Evolutionary conservation across 2,797 vertebrate species (phyloP).

Genomic region (Adrianichthys oophorus): DNA sequence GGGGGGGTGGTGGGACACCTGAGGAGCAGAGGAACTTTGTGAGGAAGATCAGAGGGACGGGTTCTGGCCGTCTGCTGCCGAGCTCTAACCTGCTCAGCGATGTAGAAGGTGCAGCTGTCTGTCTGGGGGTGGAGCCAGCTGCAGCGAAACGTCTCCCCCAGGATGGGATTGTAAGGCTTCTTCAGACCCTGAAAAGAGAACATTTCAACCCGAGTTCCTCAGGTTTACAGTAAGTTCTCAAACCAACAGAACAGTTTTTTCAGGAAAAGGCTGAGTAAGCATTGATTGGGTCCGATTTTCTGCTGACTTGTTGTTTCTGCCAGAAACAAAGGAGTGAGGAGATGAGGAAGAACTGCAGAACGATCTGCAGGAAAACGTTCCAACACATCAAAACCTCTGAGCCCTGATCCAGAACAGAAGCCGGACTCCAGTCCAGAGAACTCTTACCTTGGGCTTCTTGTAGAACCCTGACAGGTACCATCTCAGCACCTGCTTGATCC

Average conservation of each 20-base stretch:
- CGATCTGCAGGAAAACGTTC: too few species aligned
- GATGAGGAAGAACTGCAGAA: too few species aligned
- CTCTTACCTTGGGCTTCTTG: slow-evolving; percentile 93
- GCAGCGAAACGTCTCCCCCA: slow-evolving; percentile 96
- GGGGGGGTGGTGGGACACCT: slow-evolving; percentile 97
- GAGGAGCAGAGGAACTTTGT: slow-evolving; percentile 18
- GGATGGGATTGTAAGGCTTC: slow-evolving; percentile 96
- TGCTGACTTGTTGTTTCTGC: too few species aligned
- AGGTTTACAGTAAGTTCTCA: too few species aligned
- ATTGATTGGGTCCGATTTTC: too few species aligned
- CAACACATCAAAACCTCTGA: too few species aligned
- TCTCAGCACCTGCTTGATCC: slow-evolving; percentile 91
- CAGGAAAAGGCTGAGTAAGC: too few species aligned
- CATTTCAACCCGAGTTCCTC: too few species aligned
- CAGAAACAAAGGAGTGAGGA: too few species aligned
- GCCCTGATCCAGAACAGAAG: too few species aligned
- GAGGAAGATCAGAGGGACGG: not conserved
- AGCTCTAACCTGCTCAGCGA: slow-evolving; percentile 89
- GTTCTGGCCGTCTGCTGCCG: too few species aligned
- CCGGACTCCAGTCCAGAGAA: not conserved
- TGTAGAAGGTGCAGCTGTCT: slow-evolving; percentile 94
- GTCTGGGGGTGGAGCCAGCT: slow-evolving; percentile 94
- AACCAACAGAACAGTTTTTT: not conserved
- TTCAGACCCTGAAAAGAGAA: slow-evolving; percentile 86
- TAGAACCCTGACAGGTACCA: slow-evolving; percentile 99